These are phyloP conservation scores for Drosophila nr. fundita DNA, from an alignment of 2,888 invertebrate species.

Conservation along the genomic window DNA sequence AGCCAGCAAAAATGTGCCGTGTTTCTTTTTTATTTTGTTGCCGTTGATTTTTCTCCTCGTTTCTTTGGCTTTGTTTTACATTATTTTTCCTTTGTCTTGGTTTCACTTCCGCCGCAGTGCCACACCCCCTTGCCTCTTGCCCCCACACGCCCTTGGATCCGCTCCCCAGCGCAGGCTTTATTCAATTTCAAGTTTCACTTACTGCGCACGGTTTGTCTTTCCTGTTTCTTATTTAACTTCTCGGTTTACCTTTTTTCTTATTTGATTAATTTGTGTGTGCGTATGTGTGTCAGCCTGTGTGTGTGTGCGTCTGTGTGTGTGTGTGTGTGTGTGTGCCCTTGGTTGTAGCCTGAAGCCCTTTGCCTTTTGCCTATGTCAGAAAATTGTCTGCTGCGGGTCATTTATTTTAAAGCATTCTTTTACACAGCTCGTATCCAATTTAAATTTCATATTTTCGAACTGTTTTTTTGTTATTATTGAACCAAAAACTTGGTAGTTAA, in stretches of 20 bases:
- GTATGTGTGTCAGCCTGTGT: slow-evolving; percentile 18
- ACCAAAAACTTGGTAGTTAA: neutral
- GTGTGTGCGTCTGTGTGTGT: slow-evolving; percentile 11
- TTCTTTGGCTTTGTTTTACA: slow-evolving; percentile 65
- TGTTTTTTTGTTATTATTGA: neutral
- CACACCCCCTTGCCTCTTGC: neutral
- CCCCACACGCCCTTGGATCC: neutral
- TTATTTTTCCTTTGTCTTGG: slow-evolving; percentile 56
- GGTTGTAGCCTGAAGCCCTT: slow-evolving; percentile 47
- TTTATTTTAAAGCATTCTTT: slow-evolving; percentile 56
- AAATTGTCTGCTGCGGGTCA: slow-evolving; percentile 66
- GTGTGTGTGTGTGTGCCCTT: slow-evolving; percentile 17
- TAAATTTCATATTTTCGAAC: slow-evolving; percentile 19
- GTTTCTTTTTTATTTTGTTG: slow-evolving; percentile 32
- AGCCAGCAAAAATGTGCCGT: slow-evolving; percentile 5
- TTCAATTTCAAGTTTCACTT: slow-evolving; percentile 80
- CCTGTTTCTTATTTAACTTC: slow-evolving; percentile 77
- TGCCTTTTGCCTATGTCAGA: slow-evolving; percentile 55
- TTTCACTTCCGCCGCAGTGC: slow-evolving; percentile 34
- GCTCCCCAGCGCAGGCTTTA: slow-evolving; percentile 54
- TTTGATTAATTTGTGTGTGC: slow-evolving; percentile 76
- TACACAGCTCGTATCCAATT: slow-evolving; percentile 18
- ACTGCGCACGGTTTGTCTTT: slow-evolving; percentile 75
- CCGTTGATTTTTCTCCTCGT: slow-evolving; percentile 47
- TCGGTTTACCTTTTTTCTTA: slow-evolving; percentile 80